Percentiles rank a stretch among this genome's conserved stretches.
These are phyloP conservation scores for Bradypodion pumilum DNA, from an alignment of 2,797 vertebrate species.

Conservation along the genomic window DNA sequence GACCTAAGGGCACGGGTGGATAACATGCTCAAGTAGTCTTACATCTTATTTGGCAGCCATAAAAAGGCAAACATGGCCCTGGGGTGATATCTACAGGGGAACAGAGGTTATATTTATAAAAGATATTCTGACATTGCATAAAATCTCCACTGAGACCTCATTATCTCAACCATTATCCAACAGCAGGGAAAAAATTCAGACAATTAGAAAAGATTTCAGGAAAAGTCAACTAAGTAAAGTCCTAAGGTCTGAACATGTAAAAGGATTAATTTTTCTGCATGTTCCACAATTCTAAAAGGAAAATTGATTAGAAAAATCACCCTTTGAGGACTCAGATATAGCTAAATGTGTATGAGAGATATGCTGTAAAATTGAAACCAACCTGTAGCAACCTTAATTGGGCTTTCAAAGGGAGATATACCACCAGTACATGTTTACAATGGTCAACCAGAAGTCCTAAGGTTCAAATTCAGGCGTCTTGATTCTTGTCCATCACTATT, in stretches of 20 bases:
- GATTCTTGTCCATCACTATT: no score
- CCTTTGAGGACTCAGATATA: neutral
- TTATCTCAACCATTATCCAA: constrained; percentile 69
- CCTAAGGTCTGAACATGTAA: neutral
- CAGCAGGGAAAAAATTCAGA: constrained; percentile 50
- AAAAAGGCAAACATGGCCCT: constrained; percentile 70
- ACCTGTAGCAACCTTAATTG: no score
- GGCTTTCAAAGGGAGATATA: no score
- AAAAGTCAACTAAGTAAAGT: constrained; percentile 29
- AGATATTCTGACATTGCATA: constrained; percentile 71
- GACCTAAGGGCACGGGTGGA: constrained; percentile 68
- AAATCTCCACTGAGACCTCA: constrained; percentile 70
- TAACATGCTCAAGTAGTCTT: constrained; percentile 62
- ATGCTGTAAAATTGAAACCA: no score
- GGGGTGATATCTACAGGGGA: constrained; percentile 66
- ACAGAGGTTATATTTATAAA: constrained; percentile 60
- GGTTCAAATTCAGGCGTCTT: no score
- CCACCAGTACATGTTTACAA: no score
- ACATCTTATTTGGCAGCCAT: constrained; percentile 68
- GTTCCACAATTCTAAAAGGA: neutral
- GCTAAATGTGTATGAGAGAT: neutral
- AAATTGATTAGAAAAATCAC: neutral
- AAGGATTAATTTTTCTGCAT: neutral
- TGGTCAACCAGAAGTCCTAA: no score
- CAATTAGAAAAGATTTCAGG: constrained; percentile 59